Base-by-base conservation (phyloP, 2,797 vertebrate genomes). In the Bucorvus abyssinicus region DNA sequence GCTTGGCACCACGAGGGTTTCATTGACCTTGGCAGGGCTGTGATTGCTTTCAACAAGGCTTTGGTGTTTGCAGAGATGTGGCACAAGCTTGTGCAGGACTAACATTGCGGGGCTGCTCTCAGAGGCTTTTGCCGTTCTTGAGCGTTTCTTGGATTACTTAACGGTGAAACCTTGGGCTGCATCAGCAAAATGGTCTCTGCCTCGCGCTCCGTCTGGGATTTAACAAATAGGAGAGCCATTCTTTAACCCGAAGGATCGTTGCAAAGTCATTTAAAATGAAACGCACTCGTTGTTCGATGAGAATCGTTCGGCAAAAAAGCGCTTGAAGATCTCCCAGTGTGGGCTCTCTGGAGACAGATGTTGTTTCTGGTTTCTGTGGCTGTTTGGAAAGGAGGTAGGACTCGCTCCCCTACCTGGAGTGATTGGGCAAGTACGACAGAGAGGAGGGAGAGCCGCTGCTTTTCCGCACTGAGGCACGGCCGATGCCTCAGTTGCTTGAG, bases 201-300 rank as follows among this genome's bases (percentile, higher is more conserved):
- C 55, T 89, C 5, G 0, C 73, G n/a, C 50, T 86, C 90, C 7
- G 0, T 17, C 76, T 81, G 91, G 83, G 83, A 57, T 82, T 88
- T 82, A 36, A 52, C 65, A 69, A 81, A 53, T 13, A 56, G 56
- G 20, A 45, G 36, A 75, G 52, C 44, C 21, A 14, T 88, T 87
- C 89, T 84, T 86, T 76, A 79, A 53, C 71, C 45, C 70, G 80
- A 42, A 84, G 56, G 49, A 78, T 84, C 0, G 0, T 57, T 81
- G 44, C 56, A 69, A 96, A 94, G 74, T 34, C 59, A 42, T 86
- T 78, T 74, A n/a, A 88, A 91, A 63, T 57, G 13, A 95, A 92
- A 91, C 59, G 45, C 29, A 6, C 44, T 89, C 68, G 2, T 71
- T 83, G 52, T 68, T 57, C n/a, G 38, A 12, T 65, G 65, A 91